Percentiles rank a stretch among this genome's conserved stretches.
phyloP scores from a whole-genome alignment of 2,113 vertebrate genomes.

The Mobula hypostoma region DNA sequence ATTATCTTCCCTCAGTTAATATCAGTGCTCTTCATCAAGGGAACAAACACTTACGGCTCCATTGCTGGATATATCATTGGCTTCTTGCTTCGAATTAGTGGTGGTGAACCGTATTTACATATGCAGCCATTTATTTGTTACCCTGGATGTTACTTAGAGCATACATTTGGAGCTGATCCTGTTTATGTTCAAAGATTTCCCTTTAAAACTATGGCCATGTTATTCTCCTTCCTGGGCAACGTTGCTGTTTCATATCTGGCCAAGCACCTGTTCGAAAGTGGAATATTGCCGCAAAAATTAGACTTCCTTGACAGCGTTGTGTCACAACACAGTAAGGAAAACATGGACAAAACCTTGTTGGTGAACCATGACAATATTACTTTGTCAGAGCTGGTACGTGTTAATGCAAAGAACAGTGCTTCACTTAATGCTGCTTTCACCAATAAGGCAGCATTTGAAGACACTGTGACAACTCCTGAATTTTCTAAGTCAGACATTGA shows the following conservation, averaged over 20 bases:
- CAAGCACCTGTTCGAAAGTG: conserved; percentile 92
- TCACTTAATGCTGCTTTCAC: conserved; percentile 75
- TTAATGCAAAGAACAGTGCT: conserved; percentile 67
- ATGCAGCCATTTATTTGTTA: conserved; percentile 88
- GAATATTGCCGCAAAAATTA: conserved; percentile 79
- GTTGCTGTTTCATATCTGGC: conserved; percentile 74
- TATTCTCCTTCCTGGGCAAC: conserved; percentile 79
- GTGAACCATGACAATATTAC: conserved; percentile 86
- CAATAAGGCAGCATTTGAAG: conserved; percentile 75
- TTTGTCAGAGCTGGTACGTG: conserved; percentile 81
- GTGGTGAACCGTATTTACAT: conserved; percentile 86
- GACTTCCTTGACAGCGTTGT: conserved; percentile 89
- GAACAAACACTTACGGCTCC: conserved; percentile 90
- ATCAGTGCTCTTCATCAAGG: conserved; percentile 88
- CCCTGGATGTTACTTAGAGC: conserved; percentile 68
- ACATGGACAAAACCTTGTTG: conserved; percentile 91
- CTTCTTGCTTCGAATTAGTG: conserved; percentile 79
- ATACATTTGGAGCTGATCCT: conserved; percentile 57
- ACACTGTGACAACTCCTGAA: conserved; percentile 72
- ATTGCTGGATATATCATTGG: conserved; percentile 81
- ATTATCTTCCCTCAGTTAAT: conserved; percentile 95
- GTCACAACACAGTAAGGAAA: conserved; percentile 86
- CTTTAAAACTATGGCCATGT: conserved; percentile 86
- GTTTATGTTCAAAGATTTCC: conserved; percentile 81
- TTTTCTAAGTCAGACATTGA: conserved; percentile 68